These are phyloP conservation scores for Decapterus maruadsi DNA, from an alignment of 2,797 vertebrate genomes.

Conservation along the genomic window DNA sequence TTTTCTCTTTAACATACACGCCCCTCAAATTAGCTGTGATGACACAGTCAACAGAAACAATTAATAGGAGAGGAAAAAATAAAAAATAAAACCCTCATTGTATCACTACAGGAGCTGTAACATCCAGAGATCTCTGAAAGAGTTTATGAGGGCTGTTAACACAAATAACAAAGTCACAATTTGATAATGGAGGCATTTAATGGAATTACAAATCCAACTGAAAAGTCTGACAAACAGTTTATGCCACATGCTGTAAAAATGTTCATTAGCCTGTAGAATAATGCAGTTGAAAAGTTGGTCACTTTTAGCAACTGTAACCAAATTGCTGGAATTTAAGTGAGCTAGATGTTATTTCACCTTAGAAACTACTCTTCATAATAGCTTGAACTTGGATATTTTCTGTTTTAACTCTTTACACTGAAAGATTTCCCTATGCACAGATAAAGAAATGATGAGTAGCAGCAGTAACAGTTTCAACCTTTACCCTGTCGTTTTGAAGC, in stretches of 20 bases:
- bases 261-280: not conserved
- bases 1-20: conserved; percentile 9
- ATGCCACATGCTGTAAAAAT: conserved; percentile 24
- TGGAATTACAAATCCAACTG: conserved; percentile 23
- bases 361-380: not conserved
- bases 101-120: not conserved
- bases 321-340: not conserved
- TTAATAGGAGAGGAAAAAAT: not conserved
- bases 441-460: too few relatives aligned
- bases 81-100: not conserved
- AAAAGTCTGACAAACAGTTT: conserved; percentile 18
- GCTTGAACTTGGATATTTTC: not conserved
- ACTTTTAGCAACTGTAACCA: not conserved
- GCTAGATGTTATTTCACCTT: not conserved
- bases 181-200: conserved; percentile 23
- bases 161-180: conserved; percentile 24
- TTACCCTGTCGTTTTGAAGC: not conserved
- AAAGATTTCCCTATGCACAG: not conserved
- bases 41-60: not conserved
- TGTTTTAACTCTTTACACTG: not conserved
- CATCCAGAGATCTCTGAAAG: not conserved
- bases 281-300: not conserved
- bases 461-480: too few relatives aligned
- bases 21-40: not conserved
- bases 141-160: conserved; percentile 23